Evolutionary conservation across 2,888 invertebrate species (phyloP).

Genomic region (Drosophila falleni): DNA sequence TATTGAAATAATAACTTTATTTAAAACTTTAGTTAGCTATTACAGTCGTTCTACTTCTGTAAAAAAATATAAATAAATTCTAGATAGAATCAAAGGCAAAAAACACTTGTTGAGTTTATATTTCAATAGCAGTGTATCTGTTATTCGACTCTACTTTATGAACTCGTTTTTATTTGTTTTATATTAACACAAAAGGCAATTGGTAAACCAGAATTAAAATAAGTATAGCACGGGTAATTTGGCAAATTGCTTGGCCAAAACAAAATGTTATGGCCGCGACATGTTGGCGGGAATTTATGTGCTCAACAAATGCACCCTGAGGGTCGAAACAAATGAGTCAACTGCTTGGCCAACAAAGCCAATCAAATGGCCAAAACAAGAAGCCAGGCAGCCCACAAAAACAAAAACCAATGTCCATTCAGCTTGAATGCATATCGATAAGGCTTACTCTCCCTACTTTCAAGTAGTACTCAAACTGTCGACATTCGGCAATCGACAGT

Average conservation of each 20-base stretch:
- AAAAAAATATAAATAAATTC: not conserved
- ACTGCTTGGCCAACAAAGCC: conserved; percentile 18
- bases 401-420: conserved; percentile 67
- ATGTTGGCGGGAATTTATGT: conserved; percentile 46
- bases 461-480: conserved; percentile 34
- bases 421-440: conserved; percentile 70
- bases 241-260: conserved; percentile 59
- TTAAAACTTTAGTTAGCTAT: no score
- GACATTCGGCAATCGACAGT: conserved; percentile 66
- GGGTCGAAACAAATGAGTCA: conserved; percentile 20
- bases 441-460: conserved; percentile 4
- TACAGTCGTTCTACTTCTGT: no score
- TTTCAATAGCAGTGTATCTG: conserved; percentile 11
- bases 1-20: no score
- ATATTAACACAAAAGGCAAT: conserved; percentile 57
- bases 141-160: not conserved
- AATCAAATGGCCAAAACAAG: conserved; percentile 44
- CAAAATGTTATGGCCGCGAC: conserved; percentile 59
- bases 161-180: conserved; percentile 14
- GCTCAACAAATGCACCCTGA: conserved; percentile 34
- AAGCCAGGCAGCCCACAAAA: conserved; percentile 22
- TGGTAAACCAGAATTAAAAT: conserved; percentile 17
- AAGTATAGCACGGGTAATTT: conserved; percentile 55
- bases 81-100: no score
- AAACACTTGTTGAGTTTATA: no score